These are phyloP conservation scores for Ptychobarbus kaznakovi DNA, from an alignment of 2,797 vertebrate species.

Conservation along the genomic window DNA sequence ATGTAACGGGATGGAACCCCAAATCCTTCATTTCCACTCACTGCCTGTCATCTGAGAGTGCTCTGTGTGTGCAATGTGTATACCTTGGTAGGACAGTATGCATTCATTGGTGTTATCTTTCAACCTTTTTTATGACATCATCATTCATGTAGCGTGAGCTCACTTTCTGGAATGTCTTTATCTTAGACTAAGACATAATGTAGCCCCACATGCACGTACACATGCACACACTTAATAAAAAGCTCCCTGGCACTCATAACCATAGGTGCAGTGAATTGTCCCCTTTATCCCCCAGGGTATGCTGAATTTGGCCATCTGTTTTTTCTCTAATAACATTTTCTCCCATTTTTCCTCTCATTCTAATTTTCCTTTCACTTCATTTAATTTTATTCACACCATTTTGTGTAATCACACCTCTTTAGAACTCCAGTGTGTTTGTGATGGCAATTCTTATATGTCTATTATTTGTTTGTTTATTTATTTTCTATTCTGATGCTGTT, in stretches of 20 bases:
- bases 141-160: conserved; percentile 43
- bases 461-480: conserved; percentile 26
- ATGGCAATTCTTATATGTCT: conserved; percentile 52
- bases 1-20: conserved; percentile 85
- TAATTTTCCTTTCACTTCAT: conserved; percentile 51
- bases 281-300: conserved; percentile 57
- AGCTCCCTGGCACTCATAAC: conserved; percentile 53
- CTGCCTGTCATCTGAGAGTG: conserved; percentile 77
- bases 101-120: conserved; percentile 41
- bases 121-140: conserved; percentile 45
- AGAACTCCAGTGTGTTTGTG: conserved; percentile 53
- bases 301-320: conserved; percentile 60
- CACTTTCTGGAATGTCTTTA: conserved; percentile 34
- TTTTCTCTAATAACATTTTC: conserved; percentile 58
- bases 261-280: conserved; percentile 62
- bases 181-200: not conserved
- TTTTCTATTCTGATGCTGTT: not conserved
- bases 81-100: conserved; percentile 57
- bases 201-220: not conserved
- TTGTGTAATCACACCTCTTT: conserved; percentile 58
- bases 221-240: conserved; percentile 49
- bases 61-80: conserved; percentile 50
- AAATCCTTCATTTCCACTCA: conserved; percentile 86
- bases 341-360: conserved; percentile 49
- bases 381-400: conserved; percentile 59